These are phyloP conservation scores for Peromyscus leucopus DNA, from an alignment of 2,113 vertebrate species.

Conservation along the genomic window DNA sequence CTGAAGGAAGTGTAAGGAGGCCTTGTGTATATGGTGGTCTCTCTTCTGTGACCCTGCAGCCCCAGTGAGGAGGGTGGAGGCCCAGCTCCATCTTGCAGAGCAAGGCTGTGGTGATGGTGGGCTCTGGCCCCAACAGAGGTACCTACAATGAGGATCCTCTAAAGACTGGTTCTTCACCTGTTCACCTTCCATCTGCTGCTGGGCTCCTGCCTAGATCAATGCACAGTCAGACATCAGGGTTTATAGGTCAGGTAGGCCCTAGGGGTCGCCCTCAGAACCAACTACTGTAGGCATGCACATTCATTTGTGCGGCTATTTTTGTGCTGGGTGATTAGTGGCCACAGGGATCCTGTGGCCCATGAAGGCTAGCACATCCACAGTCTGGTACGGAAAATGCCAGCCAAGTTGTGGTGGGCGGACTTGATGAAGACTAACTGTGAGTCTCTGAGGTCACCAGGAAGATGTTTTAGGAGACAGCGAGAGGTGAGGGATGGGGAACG, in stretches of 20 bases:
- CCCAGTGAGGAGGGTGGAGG: neutral
- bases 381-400: neutral
- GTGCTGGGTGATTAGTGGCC: neutral
- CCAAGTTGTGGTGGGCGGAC: neutral
- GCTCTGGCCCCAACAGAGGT: neutral
- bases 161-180: neutral
- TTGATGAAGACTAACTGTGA: neutral
- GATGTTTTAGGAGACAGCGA: neutral
- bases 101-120: neutral
- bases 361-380: neutral
- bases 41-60: too few relatives aligned
- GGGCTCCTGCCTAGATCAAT: neutral
- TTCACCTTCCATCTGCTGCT: neutral
- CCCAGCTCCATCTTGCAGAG: neutral
- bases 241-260: neutral
- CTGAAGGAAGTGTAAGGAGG: neutral
- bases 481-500: neutral
- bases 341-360: neutral
- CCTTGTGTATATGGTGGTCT: neutral
- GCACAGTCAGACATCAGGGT: neutral
- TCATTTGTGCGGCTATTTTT: neutral
- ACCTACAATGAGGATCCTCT: too few relatives aligned
- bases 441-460: neutral
- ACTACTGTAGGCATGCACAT: neutral
- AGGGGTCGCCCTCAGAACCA: neutral